Evolutionary conservation across 2,888 invertebrate species (phyloP).

Genomic region (Patella caerulea): DNA sequence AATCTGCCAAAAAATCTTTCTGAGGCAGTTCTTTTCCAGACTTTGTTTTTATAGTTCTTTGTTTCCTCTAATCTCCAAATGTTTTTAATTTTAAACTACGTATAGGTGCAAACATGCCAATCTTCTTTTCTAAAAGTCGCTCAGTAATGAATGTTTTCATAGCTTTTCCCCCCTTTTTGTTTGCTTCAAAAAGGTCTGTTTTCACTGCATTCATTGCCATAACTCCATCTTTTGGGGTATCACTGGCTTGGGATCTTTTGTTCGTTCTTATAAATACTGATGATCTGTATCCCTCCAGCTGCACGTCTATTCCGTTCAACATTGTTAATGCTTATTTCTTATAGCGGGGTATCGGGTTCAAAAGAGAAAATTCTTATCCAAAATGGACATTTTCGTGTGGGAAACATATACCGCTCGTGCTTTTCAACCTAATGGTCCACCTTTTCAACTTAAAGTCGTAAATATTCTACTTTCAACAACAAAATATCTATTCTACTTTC

Average conservation of each 20-base stretch:
- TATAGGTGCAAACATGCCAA: constrained; percentile 5
- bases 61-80: neutral
- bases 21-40: constrained; percentile 16
- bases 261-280: neutral
- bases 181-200: constrained; percentile 1
- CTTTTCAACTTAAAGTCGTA: no score
- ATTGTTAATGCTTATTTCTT: neutral
- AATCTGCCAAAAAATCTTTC: constrained; percentile 20
- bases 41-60: neutral
- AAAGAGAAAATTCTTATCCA: no score
- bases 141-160: neutral
- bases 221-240: neutral
- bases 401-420: no score
- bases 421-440: no score
- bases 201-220: neutral
- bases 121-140: neutral
- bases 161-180: constrained; percentile 8
- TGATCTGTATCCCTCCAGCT: neutral
- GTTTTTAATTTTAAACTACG: constrained; percentile 11
- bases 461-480: no score
- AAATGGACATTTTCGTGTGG: no score
- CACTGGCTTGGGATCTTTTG: neutral
- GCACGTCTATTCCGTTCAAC: neutral
- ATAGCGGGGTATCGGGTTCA: no score
- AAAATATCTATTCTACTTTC: no score